Conservation (phyloP, 2,113 vertebrate species). For the Hyperopisus bebe region DNA sequence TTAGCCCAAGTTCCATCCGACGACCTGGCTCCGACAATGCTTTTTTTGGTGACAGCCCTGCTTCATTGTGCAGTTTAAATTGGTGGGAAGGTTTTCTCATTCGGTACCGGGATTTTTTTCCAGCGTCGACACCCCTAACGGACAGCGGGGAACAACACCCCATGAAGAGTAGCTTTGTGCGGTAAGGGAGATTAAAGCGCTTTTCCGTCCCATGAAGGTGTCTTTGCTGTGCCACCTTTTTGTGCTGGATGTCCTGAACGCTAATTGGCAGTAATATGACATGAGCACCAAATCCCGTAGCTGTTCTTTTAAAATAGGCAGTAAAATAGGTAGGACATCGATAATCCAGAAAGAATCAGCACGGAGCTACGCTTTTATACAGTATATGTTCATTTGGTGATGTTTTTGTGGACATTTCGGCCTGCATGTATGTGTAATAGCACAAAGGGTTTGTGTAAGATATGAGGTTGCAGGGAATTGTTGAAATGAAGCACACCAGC, state of each 20-base stretch:
- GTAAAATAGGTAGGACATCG: not conserved
- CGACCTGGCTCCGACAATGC: not conserved
- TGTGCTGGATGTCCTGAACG: not conserved
- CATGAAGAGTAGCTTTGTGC: conserved; percentile 28
- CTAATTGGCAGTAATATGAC: not conserved
- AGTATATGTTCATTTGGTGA: not conserved
- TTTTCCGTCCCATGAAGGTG: not conserved
- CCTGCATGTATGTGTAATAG: not conserved
- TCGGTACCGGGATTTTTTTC: not conserved
- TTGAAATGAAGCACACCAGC: not conserved
- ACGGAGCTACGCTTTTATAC: not conserved
- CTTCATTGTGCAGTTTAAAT: not conserved
- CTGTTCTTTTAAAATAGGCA: not conserved
- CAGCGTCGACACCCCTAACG: not conserved
- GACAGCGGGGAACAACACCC: not conserved
- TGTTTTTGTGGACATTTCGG: not conserved
- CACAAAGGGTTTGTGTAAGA: not conserved
- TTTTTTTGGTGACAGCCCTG: not conserved
- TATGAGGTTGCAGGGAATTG: not conserved
- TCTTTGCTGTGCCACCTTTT: not conserved
- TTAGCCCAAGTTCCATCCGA: not conserved
- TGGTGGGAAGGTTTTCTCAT: not conserved
- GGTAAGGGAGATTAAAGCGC: conserved; percentile 46
- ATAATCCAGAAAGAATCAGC: not conserved
- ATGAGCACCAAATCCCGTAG: not conserved